A percentile compares a stretch with the other conserved stretches of the same genome.
phyloP scores from a whole-genome alignment of 2,888 invertebrate species.

The Scaeva pyrastri region DNA sequence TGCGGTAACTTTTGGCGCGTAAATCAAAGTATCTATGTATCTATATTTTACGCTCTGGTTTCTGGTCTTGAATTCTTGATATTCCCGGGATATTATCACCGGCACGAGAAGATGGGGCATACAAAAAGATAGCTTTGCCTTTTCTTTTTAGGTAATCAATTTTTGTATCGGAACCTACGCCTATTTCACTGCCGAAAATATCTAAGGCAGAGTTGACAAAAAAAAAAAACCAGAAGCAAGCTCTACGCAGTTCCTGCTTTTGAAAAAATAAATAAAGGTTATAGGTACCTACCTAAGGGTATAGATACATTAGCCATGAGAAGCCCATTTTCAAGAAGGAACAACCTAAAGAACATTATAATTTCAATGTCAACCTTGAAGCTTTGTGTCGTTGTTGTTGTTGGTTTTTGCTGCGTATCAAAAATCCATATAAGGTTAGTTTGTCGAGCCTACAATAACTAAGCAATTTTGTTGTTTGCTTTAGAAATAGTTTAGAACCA shows the following conservation, averaged over 20 bases:
- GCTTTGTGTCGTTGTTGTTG: slow-evolving; percentile 10
- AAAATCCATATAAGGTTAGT: slow-evolving; percentile 11
- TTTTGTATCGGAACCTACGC: neutral
- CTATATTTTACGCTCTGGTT: slow-evolving; percentile 3
- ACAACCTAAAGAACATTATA: slow-evolving; percentile 58
- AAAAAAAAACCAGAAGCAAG: slow-evolving; percentile 24
- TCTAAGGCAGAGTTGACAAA: neutral
- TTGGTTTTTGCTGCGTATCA: slow-evolving; percentile 19
- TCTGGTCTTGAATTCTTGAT: slow-evolving; percentile 46
- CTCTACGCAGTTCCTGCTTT: slow-evolving; percentile 15
- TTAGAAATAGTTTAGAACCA: slow-evolving; percentile 56
- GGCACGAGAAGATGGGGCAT: slow-evolving; percentile 58
- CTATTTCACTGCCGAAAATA: neutral
- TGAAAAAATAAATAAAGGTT: neutral
- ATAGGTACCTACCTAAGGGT: neutral
- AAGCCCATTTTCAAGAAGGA: slow-evolving; percentile 43
- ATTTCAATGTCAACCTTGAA: slow-evolving; percentile 64
- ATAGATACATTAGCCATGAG: slow-evolving; percentile 10
- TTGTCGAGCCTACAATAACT: slow-evolving; percentile 1
- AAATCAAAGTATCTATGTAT: slow-evolving; percentile 51
- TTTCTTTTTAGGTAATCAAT: slow-evolving; percentile 13
- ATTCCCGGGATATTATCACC: slow-evolving; percentile 44
- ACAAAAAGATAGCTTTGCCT: neutral
- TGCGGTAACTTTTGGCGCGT: slow-evolving; percentile 62
- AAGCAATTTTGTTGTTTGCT: slow-evolving; percentile 17